Evolutionary conservation across 1,140 invertebrate genomes (phyloP), one percentile per base, ranked within the genome.

Genomic region (Apis florea): DNA sequence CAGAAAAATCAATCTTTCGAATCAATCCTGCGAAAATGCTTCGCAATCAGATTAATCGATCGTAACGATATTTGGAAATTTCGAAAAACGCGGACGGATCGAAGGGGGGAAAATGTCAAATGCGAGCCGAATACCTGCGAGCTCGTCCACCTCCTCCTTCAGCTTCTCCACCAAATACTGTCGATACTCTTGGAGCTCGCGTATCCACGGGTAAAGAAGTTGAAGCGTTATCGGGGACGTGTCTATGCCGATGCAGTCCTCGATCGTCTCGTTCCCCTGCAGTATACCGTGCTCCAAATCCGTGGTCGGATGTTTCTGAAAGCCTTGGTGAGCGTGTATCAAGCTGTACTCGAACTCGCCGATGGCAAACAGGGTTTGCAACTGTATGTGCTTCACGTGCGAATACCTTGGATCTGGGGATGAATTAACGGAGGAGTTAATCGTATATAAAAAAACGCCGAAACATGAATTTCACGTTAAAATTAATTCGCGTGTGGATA

Each of bases 231-330:
- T 71, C 0, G 85, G 78, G n/a, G 68, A 59, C 19, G 88, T 88
- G 83, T 93, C 92, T 1, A 59, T 74, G 1, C 92, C 92, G 19
- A 92, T 82, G 72, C 92, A 93, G 82, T 92, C 86, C 75, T 93
- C 90, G 53, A 93, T 82, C 1, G 90, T 90, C 82, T 91, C 89
- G 61, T 87, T 90, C 1, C 86, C 91, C 21, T 89, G 85, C 47
- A 83, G 85, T n/a, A 92, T 85, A 0, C 86, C 89, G 26, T 81
- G 79, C 53, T 88, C 84, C 49, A 92, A 90, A 13, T 87, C 88
- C 64, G 81, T 84, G 5, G 19, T 66, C 47, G 21, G 80, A 11
- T 83, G 81, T 13, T 71, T 76, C 17, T 72, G 81, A 49, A 59
- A 56, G 2, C 91, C 91, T 15, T 81, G 83, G 61, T 92, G 77